Percentiles rank a stretch among this genome's conserved stretches.
Evolutionary conservation across 2,888 invertebrate genomes (phyloP).

Genomic region (Parnassius apollo): DNA sequence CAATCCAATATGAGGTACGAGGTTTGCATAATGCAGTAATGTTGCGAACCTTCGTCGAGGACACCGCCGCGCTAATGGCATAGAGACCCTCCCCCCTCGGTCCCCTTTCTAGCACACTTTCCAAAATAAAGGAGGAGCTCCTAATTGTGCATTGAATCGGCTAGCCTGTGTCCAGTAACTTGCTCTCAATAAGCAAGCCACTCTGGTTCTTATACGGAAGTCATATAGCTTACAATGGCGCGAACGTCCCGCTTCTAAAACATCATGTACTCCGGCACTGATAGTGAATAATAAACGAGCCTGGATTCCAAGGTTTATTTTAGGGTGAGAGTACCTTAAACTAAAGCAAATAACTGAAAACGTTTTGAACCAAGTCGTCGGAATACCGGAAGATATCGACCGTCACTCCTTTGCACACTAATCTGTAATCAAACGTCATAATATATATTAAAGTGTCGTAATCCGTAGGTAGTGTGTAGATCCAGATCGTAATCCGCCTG

Average conservation of each 20-base stretch:
- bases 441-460: too few relatives aligned
- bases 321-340: constrained; percentile 25
- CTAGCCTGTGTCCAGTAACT: constrained; percentile 25
- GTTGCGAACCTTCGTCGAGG: constrained; percentile 60
- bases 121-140: constrained; percentile 64
- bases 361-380: constrained; percentile 10
- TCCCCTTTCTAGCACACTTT: constrained; percentile 51
- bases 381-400: constrained; percentile 13
- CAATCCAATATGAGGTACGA: neutral
- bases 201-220: constrained; percentile 8
- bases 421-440: too few relatives aligned
- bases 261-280: constrained; percentile 15
- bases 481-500: too few relatives aligned
- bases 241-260: neutral
- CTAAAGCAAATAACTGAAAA: constrained; percentile 20
- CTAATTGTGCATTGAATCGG: constrained; percentile 55
- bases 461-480: too few relatives aligned
- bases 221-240: constrained; percentile 9
- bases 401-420: constrained; percentile 1
- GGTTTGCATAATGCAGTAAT: neutral
- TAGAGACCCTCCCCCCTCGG: constrained; percentile 51
- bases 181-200: constrained; percentile 8
- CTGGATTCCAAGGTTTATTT: constrained; percentile 28
- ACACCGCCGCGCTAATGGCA: constrained; percentile 72
- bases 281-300: constrained; percentile 29